Conservation (phyloP, 2,797 vertebrate species). For the Crenichthys baileyi region DNA sequence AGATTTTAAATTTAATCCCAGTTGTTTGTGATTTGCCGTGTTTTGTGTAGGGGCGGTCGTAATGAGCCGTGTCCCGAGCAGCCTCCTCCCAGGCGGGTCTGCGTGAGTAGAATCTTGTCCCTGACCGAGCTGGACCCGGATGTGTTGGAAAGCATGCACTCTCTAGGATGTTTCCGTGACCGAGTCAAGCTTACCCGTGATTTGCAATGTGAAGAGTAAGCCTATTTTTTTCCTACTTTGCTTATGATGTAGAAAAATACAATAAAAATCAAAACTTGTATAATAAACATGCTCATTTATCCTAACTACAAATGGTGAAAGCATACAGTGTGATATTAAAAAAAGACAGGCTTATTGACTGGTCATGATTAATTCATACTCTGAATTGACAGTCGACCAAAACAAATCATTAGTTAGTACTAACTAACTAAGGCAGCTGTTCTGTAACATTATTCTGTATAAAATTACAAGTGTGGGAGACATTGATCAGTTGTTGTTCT, state of each 20-base stretch:
- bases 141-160: conserved; percentile 94
- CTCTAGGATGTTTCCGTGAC: conserved; percentile 92
- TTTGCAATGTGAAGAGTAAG: conserved; percentile 91
- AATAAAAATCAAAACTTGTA: no score
- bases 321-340: no score
- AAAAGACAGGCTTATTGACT: no score
- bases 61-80: conserved; percentile 90
- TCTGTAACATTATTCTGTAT: not conserved
- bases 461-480: not conserved
- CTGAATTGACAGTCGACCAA: no score
- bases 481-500: not conserved
- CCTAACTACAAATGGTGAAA: no score
- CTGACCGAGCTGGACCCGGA: conserved; percentile 93
- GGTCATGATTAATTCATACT: no score
- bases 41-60: conserved; percentile 82
- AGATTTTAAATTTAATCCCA: not conserved
- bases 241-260: no score
- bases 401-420: no score
- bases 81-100: conserved; percentile 87
- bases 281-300: no score
- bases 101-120: conserved; percentile 86
- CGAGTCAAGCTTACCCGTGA: conserved; percentile 89
- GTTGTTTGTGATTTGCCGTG: not conserved
- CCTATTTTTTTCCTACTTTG: not conserved
- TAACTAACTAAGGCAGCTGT: not conserved